Conservation (phyloP, 64 coral and sea anemone species). For the Actinia equina region DNA sequence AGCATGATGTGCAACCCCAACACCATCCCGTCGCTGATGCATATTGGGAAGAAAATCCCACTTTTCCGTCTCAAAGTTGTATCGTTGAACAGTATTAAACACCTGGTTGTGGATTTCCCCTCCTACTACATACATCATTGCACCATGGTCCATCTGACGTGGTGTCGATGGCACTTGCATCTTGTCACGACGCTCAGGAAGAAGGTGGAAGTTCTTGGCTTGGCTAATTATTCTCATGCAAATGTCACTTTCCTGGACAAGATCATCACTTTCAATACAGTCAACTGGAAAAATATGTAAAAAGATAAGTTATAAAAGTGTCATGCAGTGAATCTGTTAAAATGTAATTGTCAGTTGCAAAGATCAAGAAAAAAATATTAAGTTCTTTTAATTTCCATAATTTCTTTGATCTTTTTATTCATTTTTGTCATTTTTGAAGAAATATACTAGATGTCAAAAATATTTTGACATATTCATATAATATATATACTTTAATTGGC, state of each 20-base stretch:
- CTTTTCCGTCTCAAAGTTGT: conserved; percentile 63
- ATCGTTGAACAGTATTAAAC: conserved; percentile 75
- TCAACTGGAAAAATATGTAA: conserved; percentile 56
- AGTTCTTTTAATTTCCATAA: no score
- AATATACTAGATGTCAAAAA: no score
- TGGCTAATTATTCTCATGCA: conserved; percentile 87
- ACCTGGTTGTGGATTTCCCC: conserved; percentile 95
- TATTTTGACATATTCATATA: no score
- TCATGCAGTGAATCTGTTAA: no score
- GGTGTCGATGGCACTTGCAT: conserved; percentile 46
- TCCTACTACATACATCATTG: conserved; percentile 85
- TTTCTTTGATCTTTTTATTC: no score
- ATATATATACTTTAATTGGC: no score
- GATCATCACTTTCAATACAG: conserved; percentile 85
- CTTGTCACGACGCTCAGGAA: conserved; percentile 81
- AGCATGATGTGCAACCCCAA: conserved; percentile 80
- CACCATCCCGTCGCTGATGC: conserved; percentile 89
- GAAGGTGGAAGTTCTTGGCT: conserved; percentile 85
- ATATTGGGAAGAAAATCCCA: conserved; percentile 73
- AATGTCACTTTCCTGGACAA: conserved; percentile 57
- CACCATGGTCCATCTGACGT: conserved; percentile 51
- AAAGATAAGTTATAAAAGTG: no score
- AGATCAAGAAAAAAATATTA: no score
- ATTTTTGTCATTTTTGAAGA: no score
- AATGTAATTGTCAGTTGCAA: no score